These are phyloP conservation scores for Tympanuchus pallidicinctus DNA, from an alignment of 2,113 vertebrate genomes.

Conservation along the genomic window DNA sequence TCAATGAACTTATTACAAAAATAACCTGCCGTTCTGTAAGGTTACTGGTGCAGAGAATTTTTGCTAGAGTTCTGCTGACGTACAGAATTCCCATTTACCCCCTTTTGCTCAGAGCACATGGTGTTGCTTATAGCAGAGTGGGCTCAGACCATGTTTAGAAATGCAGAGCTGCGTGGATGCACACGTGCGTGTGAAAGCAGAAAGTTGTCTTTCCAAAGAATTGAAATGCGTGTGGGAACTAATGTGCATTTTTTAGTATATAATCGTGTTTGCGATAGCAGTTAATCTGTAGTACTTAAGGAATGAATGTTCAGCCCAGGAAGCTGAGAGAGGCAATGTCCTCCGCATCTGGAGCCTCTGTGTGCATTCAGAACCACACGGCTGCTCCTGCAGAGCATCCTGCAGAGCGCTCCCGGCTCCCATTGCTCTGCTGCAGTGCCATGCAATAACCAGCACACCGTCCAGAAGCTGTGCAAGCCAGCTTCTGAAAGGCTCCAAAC, in stretches of 20 bases:
- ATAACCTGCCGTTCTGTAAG: not conserved
- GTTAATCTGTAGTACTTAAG: not conserved
- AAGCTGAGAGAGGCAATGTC: not conserved
- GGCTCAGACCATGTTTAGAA: not conserved
- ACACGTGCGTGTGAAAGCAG: not conserved
- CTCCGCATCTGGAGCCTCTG: not conserved
- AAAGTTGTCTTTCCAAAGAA: conserved; percentile 10
- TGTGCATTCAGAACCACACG: not conserved
- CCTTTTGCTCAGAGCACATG: not conserved
- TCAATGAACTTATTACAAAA: conserved; percentile 30
- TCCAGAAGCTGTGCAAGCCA: not conserved
- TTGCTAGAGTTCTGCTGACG: not conserved
- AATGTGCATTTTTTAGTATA: not conserved
- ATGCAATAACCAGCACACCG: not conserved
- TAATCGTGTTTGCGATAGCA: not conserved
- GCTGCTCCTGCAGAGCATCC: not conserved
- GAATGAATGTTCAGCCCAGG: not conserved
- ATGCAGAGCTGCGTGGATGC: not conserved
- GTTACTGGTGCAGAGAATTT: conserved; percentile 1
- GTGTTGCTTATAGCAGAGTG: not conserved
- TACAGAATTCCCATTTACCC: not conserved
- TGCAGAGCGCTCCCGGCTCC: not conserved
- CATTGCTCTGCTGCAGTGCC: not conserved
- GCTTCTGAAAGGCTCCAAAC: not conserved
- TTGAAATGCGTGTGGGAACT: not conserved